Base-by-base conservation (phyloP, 1,140 invertebrate genomes). In the Scaptomyza pallida region DNA sequence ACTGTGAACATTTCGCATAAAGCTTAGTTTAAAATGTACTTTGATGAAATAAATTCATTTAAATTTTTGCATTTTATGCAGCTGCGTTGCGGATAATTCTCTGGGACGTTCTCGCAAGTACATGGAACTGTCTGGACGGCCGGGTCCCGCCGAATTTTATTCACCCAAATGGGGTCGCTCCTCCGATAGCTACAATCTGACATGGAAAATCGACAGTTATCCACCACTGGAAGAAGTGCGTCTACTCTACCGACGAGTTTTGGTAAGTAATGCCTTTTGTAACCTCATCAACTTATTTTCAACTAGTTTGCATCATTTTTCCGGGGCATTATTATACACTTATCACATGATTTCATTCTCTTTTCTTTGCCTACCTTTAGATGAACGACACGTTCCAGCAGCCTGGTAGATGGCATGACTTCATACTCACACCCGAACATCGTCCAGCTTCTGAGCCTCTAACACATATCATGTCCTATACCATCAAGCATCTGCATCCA, bases 311-410 rank as follows among this genome's bases (percentile, higher is more conserved):
- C n/a, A n/a, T n/a, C n/a, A n/a, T n/a, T n/a, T n/a, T n/a, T n/a
- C n/a, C n/a, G n/a, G n/a, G n/a, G n/a, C n/a, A n/a, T n/a, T n/a
- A n/a, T n/a, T n/a, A n/a, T n/a, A n/a, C n/a, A 67, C 40, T 51
- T 41, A 67, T 60, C 60, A 45, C 43, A 62, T 57, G 57, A 78
- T 70, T 72, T 86, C 6, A 26, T 30, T 30, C 26, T 5, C 69
- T 85, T 65, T 37, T 45, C 15, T 47, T 56, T 47, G 51, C 13
- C 30, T 10, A 55, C 19, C 64, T 86, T 89, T 30, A 95, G 94
- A 93, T 94, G 78, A 96, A 96, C 91, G 94, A 95, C 74, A 93
- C 95, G 2, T 95, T 94, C 90, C 94, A 95, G 83, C 93, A 94
- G 83, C 94, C 94, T 0, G 95, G 95, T 0, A 93, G 94, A 60